A percentile compares a stretch with the other conserved stretches of the same genome.
Evolutionary conservation across 2,888 invertebrate genomes (phyloP).

Genomic region (Acleris cristana): DNA sequence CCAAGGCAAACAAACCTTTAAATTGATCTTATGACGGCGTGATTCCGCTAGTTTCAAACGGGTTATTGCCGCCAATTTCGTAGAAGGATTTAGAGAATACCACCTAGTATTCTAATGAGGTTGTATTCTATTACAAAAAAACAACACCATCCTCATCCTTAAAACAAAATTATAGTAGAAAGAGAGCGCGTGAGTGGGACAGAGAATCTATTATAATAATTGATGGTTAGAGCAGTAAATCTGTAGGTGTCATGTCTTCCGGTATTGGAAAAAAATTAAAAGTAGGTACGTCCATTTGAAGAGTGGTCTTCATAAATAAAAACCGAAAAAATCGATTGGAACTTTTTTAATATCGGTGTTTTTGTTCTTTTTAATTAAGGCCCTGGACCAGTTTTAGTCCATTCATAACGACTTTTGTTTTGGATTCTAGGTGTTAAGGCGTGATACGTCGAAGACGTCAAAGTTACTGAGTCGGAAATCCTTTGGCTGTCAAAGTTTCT

Average conservation of each 20-base stretch:
- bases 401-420: constrained; percentile 25
- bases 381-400: constrained; percentile 15
- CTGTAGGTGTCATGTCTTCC: constrained; percentile 72
- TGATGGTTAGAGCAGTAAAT: constrained; percentile 65
- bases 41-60: no score
- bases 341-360: constrained; percentile 21
- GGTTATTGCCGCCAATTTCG: no score
- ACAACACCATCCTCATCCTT: constrained; percentile 11
- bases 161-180: constrained; percentile 40
- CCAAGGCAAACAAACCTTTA: no score
- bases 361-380: constrained; percentile 38
- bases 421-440: not conserved
- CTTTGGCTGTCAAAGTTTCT: not conserved
- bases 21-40: no score
- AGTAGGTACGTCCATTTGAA: constrained; percentile 31
- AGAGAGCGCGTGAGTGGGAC: constrained; percentile 47
- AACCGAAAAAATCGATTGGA: constrained; percentile 31
- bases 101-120: no score
- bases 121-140: constrained; percentile 1
- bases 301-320: constrained; percentile 34
- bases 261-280: constrained; percentile 59
- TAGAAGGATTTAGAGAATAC: no score
- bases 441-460: not conserved
- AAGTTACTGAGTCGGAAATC: not conserved
- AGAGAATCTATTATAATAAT: constrained; percentile 66